These are phyloP conservation scores for Eudiplozoon nipponicum DNA, from an alignment of 2,888 invertebrate species.

Conservation along the genomic window DNA sequence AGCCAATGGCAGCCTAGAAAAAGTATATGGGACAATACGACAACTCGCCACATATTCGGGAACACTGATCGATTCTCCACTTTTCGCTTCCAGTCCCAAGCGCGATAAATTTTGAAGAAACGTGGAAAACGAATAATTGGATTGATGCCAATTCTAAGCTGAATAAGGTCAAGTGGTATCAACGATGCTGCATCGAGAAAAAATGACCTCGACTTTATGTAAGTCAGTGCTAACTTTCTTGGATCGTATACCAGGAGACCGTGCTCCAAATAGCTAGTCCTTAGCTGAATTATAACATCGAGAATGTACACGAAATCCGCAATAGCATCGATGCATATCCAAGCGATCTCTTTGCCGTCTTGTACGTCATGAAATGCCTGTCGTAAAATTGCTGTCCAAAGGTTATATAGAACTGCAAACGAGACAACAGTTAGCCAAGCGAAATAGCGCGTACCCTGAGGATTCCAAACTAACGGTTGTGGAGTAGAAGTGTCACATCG, in stretches of 20 bases:
- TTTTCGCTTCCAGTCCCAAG: constrained; percentile 54
- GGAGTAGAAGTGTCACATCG: too few species aligned
- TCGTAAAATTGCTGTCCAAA: constrained; percentile 70
- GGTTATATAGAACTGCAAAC: constrained; percentile 57
- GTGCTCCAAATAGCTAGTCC: constrained; percentile 71
- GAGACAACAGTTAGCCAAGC: constrained; percentile 56
- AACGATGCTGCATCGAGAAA: constrained; percentile 48
- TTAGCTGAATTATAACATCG: constrained; percentile 57
- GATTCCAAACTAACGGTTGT: too few species aligned
- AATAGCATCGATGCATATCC: not conserved
- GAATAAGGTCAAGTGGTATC: constrained; percentile 51
- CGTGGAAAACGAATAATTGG: constrained; percentile 42
- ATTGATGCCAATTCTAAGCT: constrained; percentile 38
- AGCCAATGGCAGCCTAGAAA: constrained; percentile 82
- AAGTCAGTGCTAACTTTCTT: constrained; percentile 55
- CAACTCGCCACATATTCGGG: constrained; percentile 72
- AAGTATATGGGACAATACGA: constrained; percentile 67
- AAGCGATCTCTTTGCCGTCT: constrained; percentile 22
- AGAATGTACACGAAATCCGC: constrained; percentile 37
- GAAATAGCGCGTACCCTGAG: not conserved
- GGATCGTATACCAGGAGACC: constrained; percentile 71
- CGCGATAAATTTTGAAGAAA: constrained; percentile 40
- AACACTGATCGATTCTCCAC: constrained; percentile 74
- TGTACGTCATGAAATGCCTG: constrained; percentile 70
- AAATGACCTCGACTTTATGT: constrained; percentile 49